Conservation (phyloP, 35 echinoderm and acorn worm species). For the Ophioderma brevispina region DNA sequence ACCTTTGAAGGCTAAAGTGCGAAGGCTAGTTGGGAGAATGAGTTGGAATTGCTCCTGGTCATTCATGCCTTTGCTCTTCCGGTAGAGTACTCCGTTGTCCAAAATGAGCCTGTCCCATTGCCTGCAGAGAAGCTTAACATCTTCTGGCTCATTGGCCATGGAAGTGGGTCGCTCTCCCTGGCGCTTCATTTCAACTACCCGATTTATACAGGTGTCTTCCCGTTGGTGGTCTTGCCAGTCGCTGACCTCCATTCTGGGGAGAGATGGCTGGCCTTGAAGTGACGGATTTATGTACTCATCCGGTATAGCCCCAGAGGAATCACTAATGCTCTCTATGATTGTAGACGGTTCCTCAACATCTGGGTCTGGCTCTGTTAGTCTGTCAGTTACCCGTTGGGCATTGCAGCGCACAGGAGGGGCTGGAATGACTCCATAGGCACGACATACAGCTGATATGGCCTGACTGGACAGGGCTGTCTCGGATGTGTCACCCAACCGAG, state of each 20-base stretch:
- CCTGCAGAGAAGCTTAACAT: background rate
- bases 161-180: background rate
- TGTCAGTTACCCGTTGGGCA: background rate
- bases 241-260: background rate
- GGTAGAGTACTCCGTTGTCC: conserved; percentile 25
- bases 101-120: conserved; percentile 54
- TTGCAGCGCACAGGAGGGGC: background rate
- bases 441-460: background rate
- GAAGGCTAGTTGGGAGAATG: background rate
- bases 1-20: background rate
- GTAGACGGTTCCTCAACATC: background rate
- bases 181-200: background rate
- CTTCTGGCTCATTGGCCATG: background rate
- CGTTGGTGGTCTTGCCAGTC: conserved; percentile 16
- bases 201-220: background rate
- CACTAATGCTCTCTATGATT: background rate
- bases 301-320: background rate
- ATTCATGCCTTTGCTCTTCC: background rate
- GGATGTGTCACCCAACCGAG: background rate
- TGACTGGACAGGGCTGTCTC: background rate
- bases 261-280: background rate
- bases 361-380: background rate
- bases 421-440: background rate
- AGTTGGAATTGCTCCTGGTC: background rate
- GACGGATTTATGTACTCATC: background rate